Evolutionary conservation across 2,888 invertebrate genomes (phyloP).

Genomic region (Marasmarcha lunaedactyla): DNA sequence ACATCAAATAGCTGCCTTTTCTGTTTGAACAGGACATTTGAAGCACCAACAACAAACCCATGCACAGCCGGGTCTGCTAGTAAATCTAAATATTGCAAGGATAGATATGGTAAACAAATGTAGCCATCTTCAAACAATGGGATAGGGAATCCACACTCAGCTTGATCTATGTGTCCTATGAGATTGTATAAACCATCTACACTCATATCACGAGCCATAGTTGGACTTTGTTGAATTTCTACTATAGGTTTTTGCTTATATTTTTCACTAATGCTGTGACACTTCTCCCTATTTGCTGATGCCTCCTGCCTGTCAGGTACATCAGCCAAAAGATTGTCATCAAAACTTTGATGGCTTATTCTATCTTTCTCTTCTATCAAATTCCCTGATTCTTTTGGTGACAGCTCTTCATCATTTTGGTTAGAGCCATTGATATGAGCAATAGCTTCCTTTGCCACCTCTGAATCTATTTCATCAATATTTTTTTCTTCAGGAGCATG

Average conservation of each 20-base stretch:
- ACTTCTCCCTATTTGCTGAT: constrained; percentile 44
- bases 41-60: constrained; percentile 94
- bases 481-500: constrained; percentile 27
- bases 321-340: constrained; percentile 45
- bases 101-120: constrained; percentile 95
- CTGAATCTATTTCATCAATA: constrained; percentile 25
- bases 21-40: constrained; percentile 97
- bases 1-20: constrained; percentile 94
- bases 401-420: constrained; percentile 43
- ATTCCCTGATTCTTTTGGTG: constrained; percentile 53
- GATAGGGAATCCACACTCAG: constrained; percentile 89
- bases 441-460: constrained; percentile 26
- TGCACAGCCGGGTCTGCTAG: constrained; percentile 88
- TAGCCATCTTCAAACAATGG: constrained; percentile 91
- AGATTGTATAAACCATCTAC: constrained; percentile 72
- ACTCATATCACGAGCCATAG: constrained; percentile 79
- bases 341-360: constrained; percentile 55
- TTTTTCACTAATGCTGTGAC: constrained; percentile 62
- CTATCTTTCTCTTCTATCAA: constrained; percentile 54
- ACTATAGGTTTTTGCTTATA: constrained; percentile 47
- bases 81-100: constrained; percentile 93
- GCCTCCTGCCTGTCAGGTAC: constrained; percentile 45
- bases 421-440: constrained; percentile 35
- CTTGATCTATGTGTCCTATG: constrained; percentile 74
- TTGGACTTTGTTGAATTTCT: constrained; percentile 61